Percentiles rank a stretch among this genome's conserved stretches.
Evolutionary conservation across 2,113 vertebrate species (phyloP).

Genomic region (Oryzias javanicus): DNA sequence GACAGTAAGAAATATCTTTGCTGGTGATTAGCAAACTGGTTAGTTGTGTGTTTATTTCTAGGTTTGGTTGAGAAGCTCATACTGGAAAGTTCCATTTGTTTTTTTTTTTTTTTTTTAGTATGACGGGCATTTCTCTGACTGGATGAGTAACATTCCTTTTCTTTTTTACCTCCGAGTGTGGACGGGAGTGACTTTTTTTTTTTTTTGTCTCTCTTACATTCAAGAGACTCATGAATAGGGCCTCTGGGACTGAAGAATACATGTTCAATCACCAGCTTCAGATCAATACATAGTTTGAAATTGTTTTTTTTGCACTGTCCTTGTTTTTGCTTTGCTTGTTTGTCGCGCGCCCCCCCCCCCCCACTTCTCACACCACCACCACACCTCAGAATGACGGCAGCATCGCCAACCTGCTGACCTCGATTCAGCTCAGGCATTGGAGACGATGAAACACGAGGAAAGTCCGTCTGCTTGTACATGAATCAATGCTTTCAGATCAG

Average conservation of each 20-base stretch:
- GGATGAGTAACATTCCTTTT: slow-evolving; percentile 78
- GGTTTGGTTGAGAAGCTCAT: slow-evolving; percentile 71
- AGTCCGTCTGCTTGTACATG: slow-evolving; percentile 69
- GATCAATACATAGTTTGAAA: slow-evolving; percentile 86
- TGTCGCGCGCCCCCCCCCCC: slow-evolving; percentile 9
- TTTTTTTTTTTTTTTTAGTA: slow-evolving; percentile 73
- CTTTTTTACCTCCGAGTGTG: slow-evolving; percentile 29
- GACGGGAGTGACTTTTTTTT: slow-evolving; percentile 45
- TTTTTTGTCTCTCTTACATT: slow-evolving; percentile 86
- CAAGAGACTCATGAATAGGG: slow-evolving; percentile 79
- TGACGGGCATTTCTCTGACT: slow-evolving; percentile 90
- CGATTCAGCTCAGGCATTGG: slow-evolving; percentile 45
- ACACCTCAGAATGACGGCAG: slow-evolving; percentile 35
- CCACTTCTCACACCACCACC: slow-evolving; percentile 25
- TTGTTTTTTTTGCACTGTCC: slow-evolving; percentile 78
- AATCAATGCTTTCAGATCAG: slow-evolving; percentile 77
- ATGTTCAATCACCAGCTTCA: slow-evolving; percentile 82
- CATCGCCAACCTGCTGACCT: slow-evolving; percentile 26
- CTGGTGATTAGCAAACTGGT: slow-evolving; percentile 98
- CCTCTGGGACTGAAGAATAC: slow-evolving; percentile 78
- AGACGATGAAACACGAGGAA: slow-evolving; percentile 47
- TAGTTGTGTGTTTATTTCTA: slow-evolving; percentile 94
- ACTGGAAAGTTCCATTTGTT: slow-evolving; percentile 92
- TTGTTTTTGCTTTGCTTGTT: slow-evolving; percentile 66
- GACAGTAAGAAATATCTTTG: slow-evolving; percentile 99